Conservation (phyloP, 2,888 invertebrate species). For the Drosophila nr. perissopoda region DNA sequence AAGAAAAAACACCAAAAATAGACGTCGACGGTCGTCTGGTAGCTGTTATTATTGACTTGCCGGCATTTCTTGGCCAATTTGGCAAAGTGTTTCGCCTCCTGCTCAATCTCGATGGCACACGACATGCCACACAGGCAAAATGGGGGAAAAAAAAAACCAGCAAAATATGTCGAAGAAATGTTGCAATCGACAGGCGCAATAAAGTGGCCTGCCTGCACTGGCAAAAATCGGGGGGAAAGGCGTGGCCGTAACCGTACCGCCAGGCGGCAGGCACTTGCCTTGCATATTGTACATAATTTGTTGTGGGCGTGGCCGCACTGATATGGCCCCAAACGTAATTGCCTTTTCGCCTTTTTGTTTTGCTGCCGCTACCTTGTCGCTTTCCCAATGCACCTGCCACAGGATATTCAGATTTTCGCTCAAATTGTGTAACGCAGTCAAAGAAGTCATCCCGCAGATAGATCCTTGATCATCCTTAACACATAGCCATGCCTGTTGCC, state of each 20-base stretch:
- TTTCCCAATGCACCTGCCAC: slow-evolving; percentile 1
- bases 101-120: slow-evolving; percentile 22
- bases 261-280: slow-evolving; percentile 60
- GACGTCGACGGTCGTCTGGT: slow-evolving; percentile 52
- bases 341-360: slow-evolving; percentile 71
- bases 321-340: slow-evolving; percentile 68
- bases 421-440: not conserved
- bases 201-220: slow-evolving; percentile 41
- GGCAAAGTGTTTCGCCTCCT: slow-evolving; percentile 72
- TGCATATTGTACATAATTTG: slow-evolving; percentile 65
- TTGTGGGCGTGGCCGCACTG: slow-evolving; percentile 71
- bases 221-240: not conserved
- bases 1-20: slow-evolving; percentile 15
- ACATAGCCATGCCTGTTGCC: not conserved
- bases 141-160: not conserved
- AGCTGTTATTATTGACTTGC: slow-evolving; percentile 59
- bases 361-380: slow-evolving; percentile 10
- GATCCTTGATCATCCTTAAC: not conserved
- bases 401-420: not conserved
- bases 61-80: slow-evolving; percentile 76
- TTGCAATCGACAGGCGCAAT: slow-evolving; percentile 76
- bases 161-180: slow-evolving; percentile 28
- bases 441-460: not conserved
- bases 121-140: slow-evolving; percentile 51
- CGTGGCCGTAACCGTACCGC: slow-evolving; percentile 56